phyloP scores from a whole-genome alignment of 2,797 vertebrate genomes.

The Nyctibius grandis region DNA sequence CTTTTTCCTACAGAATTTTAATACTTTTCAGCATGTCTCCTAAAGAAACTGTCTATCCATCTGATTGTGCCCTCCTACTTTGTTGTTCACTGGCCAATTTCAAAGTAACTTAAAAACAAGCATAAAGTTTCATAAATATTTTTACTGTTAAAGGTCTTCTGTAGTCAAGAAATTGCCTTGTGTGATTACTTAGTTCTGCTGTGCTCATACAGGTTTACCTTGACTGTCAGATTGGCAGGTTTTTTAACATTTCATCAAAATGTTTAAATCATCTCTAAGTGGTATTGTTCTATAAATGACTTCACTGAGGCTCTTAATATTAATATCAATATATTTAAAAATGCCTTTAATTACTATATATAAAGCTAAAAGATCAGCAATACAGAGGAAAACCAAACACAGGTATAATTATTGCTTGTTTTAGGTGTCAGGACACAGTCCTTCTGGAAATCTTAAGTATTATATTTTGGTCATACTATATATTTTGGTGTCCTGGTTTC shows the following conservation, averaged over 20 bases:
- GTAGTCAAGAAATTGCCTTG: not conserved
- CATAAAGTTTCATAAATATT: not conserved
- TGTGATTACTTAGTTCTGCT: not conserved
- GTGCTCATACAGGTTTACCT: not conserved
- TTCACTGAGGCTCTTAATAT: not conserved
- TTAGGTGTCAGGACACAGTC: not conserved
- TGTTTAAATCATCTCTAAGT: not conserved
- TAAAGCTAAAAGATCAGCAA: not conserved
- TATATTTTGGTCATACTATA: not conserved
- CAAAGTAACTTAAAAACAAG: not conserved
- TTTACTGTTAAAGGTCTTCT: not conserved
- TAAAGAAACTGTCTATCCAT: not conserved
- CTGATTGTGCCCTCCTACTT: not conserved
- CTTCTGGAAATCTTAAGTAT: not conserved
- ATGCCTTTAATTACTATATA: not conserved
- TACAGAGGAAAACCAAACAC: not conserved
- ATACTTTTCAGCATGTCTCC: not conserved
- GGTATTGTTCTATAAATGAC: not conserved
- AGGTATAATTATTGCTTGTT: not conserved
- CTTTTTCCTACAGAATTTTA: not conserved
- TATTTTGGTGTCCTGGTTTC: too few relatives aligned
- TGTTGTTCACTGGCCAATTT: not conserved
- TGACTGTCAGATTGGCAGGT: not conserved
- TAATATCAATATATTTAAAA: not conserved
- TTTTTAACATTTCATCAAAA: not conserved